A percentile compares a stretch with the other conserved stretches of the same genome.
Evolutionary conservation across 1,140 invertebrate species (phyloP).

Genomic region (Dreissena rostriformis): DNA sequence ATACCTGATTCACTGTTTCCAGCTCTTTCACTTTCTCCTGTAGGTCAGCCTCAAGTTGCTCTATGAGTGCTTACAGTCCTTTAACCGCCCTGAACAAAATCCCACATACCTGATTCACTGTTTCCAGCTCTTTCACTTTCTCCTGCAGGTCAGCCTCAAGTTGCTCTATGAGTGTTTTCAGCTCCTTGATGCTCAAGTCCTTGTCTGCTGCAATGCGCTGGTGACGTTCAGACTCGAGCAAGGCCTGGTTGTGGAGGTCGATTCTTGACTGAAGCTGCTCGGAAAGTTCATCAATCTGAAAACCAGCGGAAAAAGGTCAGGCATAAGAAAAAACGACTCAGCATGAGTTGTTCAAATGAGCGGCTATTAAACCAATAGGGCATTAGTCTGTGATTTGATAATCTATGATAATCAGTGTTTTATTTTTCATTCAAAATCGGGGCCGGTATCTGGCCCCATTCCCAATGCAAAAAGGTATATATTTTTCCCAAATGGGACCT

Average conservation of each 20-base stretch:
- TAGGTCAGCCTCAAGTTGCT: conserved; percentile 65
- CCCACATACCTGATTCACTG: conserved; percentile 47
- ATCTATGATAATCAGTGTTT: no score
- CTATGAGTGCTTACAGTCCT: conserved; percentile 66
- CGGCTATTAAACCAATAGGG: no score
- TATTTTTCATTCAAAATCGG: no score
- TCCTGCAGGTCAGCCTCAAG: conserved; percentile 67
- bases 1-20: conserved; percentile 49
- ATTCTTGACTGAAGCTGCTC: conserved; percentile 74
- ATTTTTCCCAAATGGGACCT: no score
- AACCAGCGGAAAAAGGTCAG: not conserved
- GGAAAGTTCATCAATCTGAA: conserved; percentile 74
- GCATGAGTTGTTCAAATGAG: no score
- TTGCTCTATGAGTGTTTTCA: conserved; percentile 64
- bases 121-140: conserved; percentile 30
- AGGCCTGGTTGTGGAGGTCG: conserved; percentile 66
- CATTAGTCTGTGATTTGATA: no score
- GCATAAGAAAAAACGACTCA: no score
- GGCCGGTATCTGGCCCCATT: no score
- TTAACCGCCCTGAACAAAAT: conserved; percentile 14
- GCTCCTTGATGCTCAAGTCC: conserved; percentile 69
- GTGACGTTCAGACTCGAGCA: conserved; percentile 67
- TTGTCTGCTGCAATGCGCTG: conserved; percentile 71
- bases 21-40: conserved; percentile 54
- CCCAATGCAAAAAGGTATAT: no score